Conservation (phyloP, 2,797 vertebrate species). For the Nyctibius grandis region DNA sequence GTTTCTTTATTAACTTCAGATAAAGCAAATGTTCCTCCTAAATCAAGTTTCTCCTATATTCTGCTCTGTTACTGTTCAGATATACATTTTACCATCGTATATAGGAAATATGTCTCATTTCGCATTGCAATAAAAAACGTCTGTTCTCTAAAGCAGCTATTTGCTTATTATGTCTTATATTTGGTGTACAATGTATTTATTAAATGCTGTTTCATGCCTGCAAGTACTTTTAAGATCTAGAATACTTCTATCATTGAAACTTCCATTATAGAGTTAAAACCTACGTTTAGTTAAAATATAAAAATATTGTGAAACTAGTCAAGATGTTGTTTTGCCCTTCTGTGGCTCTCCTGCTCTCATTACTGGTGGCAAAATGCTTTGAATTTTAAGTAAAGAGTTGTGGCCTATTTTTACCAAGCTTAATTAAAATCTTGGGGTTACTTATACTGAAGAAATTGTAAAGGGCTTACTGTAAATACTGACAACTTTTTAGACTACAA, state of each 20-base stretch:
- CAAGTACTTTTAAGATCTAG: background rate
- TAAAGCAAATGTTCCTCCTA: background rate
- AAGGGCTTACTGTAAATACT: background rate
- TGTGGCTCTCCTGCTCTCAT: background rate
- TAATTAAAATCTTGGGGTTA: slow-evolving; percentile 8
- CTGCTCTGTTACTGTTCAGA: background rate
- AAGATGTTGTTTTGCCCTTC: background rate
- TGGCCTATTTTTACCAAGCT: background rate
- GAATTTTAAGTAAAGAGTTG: background rate
- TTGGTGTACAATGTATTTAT: background rate
- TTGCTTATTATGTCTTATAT: background rate
- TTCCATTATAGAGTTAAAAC: background rate
- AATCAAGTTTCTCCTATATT: background rate
- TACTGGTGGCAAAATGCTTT: background rate
- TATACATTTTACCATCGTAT: background rate
- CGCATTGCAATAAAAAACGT: background rate
- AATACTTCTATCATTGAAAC: background rate
- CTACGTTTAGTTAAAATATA: background rate
- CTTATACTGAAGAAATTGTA: background rate
- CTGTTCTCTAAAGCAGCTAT: background rate
- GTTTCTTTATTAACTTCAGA: background rate
- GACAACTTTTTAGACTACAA: background rate
- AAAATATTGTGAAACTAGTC: background rate
- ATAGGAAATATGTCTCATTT: background rate
- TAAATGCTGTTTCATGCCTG: background rate